Evolutionary conservation across 2,888 invertebrate species (phyloP).

Genomic region (Heteropelma amictum): DNA sequence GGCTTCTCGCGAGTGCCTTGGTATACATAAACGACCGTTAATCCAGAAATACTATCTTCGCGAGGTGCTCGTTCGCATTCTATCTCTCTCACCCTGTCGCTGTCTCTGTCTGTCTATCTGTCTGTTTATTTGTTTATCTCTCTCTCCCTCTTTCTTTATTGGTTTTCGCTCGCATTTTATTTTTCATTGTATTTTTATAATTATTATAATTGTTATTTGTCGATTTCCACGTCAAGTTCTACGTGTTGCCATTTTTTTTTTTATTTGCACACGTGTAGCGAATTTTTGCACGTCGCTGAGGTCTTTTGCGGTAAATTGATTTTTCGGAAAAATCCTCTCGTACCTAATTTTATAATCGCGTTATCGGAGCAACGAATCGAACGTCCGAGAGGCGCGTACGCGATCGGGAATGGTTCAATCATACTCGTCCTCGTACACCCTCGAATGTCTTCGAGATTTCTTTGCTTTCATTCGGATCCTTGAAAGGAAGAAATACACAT

Average conservation of each 20-base stretch:
- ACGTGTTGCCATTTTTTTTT: not conserved
- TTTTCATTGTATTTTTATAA: not conserved
- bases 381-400: no score
- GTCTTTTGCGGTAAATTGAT: no score
- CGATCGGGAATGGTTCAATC: no score
- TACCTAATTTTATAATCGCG: no score
- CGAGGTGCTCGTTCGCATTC: constrained; percentile 44
- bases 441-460: no score
- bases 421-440: no score
- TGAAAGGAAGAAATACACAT: no score
- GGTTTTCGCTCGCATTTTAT: not conserved
- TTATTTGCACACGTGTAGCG: no score
- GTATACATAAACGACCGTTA: constrained; percentile 70
- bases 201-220: not conserved
- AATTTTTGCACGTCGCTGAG: no score
- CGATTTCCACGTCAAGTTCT: not conserved
- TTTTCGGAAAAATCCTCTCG: no score
- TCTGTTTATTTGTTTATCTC: not conserved
- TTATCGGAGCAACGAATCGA: no score
- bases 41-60: constrained; percentile 72
- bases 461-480: no score
- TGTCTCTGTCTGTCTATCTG: constrained; percentile 10
- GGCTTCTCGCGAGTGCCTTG: constrained; percentile 59
- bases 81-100: constrained; percentile 9
- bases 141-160: not conserved